phyloP scores from a whole-genome alignment of 2,888 invertebrate genomes.

The Trissoscelio sp. region DNA sequence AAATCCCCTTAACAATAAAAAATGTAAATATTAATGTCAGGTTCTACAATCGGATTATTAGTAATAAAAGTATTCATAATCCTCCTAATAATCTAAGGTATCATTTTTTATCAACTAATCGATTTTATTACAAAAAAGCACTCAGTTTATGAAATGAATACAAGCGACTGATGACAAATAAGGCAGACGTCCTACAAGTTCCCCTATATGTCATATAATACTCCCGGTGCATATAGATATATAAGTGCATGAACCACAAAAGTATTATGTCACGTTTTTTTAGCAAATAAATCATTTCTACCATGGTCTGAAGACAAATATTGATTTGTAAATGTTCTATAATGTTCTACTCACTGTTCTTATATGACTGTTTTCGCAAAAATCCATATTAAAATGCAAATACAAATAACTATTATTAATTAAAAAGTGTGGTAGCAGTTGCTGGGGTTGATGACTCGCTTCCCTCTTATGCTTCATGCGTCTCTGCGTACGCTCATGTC shows the following conservation, averaged over 20 bases:
- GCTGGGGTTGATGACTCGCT: constrained; percentile 78
- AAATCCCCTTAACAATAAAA: too few relatives aligned
- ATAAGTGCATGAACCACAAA: constrained; percentile 58
- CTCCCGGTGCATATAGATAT: constrained; percentile 32
- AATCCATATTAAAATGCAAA: constrained; percentile 76
- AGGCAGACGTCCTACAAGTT: constrained; percentile 74
- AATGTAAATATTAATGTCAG: too few relatives aligned
- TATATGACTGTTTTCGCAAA: constrained; percentile 73
- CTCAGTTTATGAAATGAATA: constrained; percentile 70
- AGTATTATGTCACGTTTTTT: constrained; percentile 31
- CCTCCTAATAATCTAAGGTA: neutral
- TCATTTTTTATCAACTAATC: neutral
- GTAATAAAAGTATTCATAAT: too few relatives aligned
- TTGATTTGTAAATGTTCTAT: neutral
- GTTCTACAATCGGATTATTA: too few relatives aligned
- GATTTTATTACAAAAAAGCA: constrained; percentile 37
- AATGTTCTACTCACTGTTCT: constrained; percentile 54
- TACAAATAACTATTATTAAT: constrained; percentile 78
- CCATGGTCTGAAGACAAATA: neutral
- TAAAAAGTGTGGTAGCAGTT: constrained; percentile 75
- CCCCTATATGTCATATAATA: constrained; percentile 66
- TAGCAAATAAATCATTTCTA: neutral
- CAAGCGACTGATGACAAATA: constrained; percentile 73
- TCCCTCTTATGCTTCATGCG: constrained; percentile 77
- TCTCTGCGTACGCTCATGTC: constrained; percentile 78